These are phyloP conservation scores for Ophioninae sp. DNA, from an alignment of 2,888 invertebrate species.

Conservation along the genomic window DNA sequence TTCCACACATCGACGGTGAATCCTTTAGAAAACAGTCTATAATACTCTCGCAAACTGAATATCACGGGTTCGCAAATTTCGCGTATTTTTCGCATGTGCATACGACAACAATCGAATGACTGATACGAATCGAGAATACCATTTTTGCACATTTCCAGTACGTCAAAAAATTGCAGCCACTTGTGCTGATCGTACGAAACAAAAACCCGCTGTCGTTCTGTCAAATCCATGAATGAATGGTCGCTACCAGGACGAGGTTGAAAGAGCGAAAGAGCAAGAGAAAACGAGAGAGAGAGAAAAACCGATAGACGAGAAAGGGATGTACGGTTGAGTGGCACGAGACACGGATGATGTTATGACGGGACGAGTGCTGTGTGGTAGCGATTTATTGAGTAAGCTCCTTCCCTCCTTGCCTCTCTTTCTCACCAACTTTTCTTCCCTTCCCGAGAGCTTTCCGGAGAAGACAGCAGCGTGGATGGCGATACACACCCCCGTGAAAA, in stretches of 20 bases:
- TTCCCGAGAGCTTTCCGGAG: slow-evolving; percentile 29
- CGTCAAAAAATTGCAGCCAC: background rate
- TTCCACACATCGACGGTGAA: no score
- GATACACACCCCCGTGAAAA: slow-evolving; percentile 36
- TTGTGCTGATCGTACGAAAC: background rate
- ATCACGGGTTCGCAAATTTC: no score
- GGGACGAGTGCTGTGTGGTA: slow-evolving; percentile 68
- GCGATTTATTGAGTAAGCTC: slow-evolving; percentile 74
- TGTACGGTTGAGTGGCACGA: slow-evolving; percentile 67
- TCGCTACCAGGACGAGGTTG: slow-evolving; percentile 9
- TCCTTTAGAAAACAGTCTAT: no score
- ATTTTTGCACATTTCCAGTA: background rate
- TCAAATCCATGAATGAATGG: slow-evolving; percentile 24
- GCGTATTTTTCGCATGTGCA: background rate
- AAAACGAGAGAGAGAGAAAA: slow-evolving; percentile 3
- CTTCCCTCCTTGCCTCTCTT: slow-evolving; percentile 48
- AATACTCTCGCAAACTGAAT: no score
- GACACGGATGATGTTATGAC: slow-evolving; percentile 72
- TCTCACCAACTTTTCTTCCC: slow-evolving; percentile 48
- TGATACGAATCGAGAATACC: background rate
- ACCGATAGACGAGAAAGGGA: slow-evolving; percentile 33
- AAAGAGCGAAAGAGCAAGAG: slow-evolving; percentile 5
- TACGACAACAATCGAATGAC: background rate
- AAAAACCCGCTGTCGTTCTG: slow-evolving; percentile 23
- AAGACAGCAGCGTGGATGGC: slow-evolving; percentile 33